phyloP scores from a whole-genome alignment of 2,113 vertebrate species.

The Centrocercus urophasianus region DNA sequence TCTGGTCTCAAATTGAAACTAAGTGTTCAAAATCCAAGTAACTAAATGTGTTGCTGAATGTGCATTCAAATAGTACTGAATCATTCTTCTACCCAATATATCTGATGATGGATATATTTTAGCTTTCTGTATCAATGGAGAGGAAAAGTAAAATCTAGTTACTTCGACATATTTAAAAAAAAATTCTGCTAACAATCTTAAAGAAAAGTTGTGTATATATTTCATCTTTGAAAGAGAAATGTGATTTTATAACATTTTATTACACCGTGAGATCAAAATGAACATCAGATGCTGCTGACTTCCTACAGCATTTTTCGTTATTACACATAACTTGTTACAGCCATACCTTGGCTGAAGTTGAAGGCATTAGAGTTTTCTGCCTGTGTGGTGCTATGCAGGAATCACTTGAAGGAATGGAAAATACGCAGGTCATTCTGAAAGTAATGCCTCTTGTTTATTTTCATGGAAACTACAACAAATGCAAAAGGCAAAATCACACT shows the following conservation, averaged over 20 bases:
- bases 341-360: not conserved
- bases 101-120: not conserved
- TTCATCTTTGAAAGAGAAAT: not conserved
- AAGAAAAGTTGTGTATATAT: not conserved
- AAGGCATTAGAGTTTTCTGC: not conserved
- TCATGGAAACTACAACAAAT: too few relatives aligned
- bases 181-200: not conserved
- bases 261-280: not conserved
- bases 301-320: not conserved
- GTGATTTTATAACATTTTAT: not conserved
- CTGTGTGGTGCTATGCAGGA: not conserved
- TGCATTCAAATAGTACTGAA: not conserved
- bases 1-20: not conserved
- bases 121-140: not conserved
- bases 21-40: not conserved
- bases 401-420: not conserved
- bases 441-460: too few relatives aligned
- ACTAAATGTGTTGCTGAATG: fast-evolving
- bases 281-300: not conserved
- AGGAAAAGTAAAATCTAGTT: not conserved
- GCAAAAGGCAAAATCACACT: too few relatives aligned
- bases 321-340: not conserved
- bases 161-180: not conserved
- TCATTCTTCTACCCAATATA: not conserved
- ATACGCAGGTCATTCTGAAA: not conserved